A percentile compares a stretch with the other conserved stretches of the same genome.
Evolutionary conservation across 1,140 invertebrate species (phyloP).

Genomic region (Steinernema khuongi): DNA sequence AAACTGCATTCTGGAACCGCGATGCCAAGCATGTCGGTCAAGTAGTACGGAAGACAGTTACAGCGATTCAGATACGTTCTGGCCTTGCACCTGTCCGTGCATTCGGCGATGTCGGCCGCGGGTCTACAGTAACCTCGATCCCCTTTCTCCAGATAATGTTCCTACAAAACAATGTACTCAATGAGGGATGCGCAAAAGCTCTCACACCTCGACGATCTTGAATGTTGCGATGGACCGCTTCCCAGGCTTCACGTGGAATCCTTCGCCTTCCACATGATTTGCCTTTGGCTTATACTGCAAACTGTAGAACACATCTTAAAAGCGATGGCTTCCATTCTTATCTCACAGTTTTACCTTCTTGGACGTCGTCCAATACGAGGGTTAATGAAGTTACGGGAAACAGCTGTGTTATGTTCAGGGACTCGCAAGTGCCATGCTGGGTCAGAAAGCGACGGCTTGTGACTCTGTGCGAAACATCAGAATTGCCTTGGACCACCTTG

Average conservation of each 20-base stretch:
- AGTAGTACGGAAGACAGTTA: not conserved
- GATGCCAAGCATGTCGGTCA: not conserved
- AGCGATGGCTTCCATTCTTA: not conserved
- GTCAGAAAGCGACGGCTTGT: not conserved
- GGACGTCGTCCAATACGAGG: not conserved
- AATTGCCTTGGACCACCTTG: not conserved
- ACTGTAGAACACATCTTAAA: not conserved
- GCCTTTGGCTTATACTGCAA: not conserved
- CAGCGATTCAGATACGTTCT: not conserved
- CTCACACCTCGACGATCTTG: not conserved
- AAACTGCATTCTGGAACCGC: not conserved
- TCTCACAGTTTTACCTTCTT: not conserved
- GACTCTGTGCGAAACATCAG: not conserved
- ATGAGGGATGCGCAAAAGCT: not conserved
- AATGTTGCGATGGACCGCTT: not conserved
- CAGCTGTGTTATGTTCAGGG: not conserved
- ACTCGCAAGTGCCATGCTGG: not conserved
- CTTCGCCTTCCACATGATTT: not conserved
- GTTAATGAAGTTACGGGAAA: not conserved
- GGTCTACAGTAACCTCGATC: not conserved
- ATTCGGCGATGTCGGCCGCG: not conserved
- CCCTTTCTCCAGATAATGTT: slow-evolving; percentile 2
- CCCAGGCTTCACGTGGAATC: not conserved
- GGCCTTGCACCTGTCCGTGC: not conserved
- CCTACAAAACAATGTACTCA: not conserved